These are phyloP conservation scores for Oeneis ivallda DNA, from an alignment of 2,888 invertebrate genomes.

Conservation along the genomic window DNA sequence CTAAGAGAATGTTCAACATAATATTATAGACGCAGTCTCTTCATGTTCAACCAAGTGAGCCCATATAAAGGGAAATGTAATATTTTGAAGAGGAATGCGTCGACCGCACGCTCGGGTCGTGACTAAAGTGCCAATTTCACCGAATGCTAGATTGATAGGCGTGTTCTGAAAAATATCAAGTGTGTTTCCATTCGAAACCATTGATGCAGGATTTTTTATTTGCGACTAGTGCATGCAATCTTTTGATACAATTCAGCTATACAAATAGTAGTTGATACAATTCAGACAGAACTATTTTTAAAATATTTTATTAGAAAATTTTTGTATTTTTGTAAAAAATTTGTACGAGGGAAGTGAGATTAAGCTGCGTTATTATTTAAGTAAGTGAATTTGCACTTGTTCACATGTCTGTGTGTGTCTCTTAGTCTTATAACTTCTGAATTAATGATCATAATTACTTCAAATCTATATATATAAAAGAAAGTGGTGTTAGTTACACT, in stretches of 20 bases:
- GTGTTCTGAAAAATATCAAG: constrained; percentile 13
- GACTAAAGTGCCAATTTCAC: constrained; percentile 32
- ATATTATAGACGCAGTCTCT: background rate
- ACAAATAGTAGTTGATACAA: background rate
- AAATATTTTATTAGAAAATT: too few relatives aligned
- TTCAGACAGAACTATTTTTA: background rate
- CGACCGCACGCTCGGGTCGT: constrained; percentile 4
- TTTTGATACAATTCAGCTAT: too few relatives aligned
- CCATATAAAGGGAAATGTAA: constrained; percentile 23
- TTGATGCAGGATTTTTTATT: background rate
- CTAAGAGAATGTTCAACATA: too few relatives aligned
- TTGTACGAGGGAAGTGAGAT: too few relatives aligned
- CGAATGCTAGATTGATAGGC: constrained; percentile 34
- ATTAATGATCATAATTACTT: too few relatives aligned
- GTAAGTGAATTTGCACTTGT: too few relatives aligned
- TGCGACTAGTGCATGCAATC: background rate
- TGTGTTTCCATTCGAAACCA: constrained; percentile 3
- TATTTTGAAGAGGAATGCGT: constrained; percentile 30
- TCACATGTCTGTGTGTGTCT: too few relatives aligned
- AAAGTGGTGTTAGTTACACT: too few relatives aligned
- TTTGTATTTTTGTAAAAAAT: too few relatives aligned
- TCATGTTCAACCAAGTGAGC: constrained; percentile 25
- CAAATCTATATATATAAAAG: too few relatives aligned
- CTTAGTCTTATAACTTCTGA: too few relatives aligned
- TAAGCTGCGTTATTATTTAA: too few relatives aligned